Conservation (phyloP, 2,113 vertebrate species). For the Morone chrysops region DNA sequence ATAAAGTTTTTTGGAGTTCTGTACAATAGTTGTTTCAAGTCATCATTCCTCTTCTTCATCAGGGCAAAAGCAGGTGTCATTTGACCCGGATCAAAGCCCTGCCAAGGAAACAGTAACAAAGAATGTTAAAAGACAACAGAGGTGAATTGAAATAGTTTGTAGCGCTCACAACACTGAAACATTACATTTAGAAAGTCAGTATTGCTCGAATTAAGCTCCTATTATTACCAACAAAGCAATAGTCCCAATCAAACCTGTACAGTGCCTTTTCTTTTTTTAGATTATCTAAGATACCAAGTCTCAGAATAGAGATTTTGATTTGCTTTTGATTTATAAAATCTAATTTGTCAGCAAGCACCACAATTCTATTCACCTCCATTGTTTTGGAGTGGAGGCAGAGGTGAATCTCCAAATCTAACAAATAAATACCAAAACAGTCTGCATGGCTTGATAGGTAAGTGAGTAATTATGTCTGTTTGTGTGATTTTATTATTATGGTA, state of each 20-base stretch:
- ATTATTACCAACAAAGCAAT: too few relatives aligned
- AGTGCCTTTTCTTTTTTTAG: too few relatives aligned
- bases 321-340: background rate
- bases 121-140: background rate
- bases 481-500: background rate
- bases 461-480: too few relatives aligned
- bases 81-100: conserved; percentile 63
- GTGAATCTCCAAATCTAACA: background rate
- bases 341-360: background rate
- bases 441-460: too few relatives aligned
- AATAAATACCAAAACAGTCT: background rate
- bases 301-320: background rate
- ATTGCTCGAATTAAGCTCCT: too few relatives aligned
- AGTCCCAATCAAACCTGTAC: too few relatives aligned
- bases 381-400: background rate
- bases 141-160: too few relatives aligned
- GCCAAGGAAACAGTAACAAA: conserved; percentile 9
- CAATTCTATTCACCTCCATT: background rate
- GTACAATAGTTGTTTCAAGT: conserved; percentile 54
- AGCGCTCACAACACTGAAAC: too few relatives aligned
- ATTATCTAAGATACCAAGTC: too few relatives aligned
- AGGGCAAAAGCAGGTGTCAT: conserved; percentile 85
- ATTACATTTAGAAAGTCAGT: too few relatives aligned
- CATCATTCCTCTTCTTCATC: conserved; percentile 85
- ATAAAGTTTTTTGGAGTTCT: conserved; percentile 48